Base-by-base conservation (phyloP, 2,113 vertebrate species). In the Elachura formosa region DNA sequence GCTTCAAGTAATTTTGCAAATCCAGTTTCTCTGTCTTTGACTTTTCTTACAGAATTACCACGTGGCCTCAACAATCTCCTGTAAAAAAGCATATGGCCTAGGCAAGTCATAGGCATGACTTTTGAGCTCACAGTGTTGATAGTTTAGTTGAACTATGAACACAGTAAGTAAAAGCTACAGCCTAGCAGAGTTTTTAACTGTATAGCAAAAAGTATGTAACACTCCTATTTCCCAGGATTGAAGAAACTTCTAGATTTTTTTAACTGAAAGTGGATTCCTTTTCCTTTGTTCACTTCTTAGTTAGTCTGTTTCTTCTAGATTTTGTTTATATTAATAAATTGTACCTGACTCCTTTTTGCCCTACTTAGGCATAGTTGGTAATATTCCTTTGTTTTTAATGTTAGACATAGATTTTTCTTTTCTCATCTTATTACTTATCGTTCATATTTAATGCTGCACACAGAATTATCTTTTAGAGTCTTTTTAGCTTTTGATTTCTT, bases 391-490 rank as follows among this genome's bases (percentile, higher is more conserved):
- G 92, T 96, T 97, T 96, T 94, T 94, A 96, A 95, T 95, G 92
- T 97, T 95, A 96, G 94, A 96, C 95, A 97, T 58, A 93, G 83
- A 95, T 97, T 93, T 94, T 95, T 92, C 85, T 96, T 97, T 96
- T 89, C 95, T 96, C 94, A 49, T 91, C 91, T 97, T 97, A 97
- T 97, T 97, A 95, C 89, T 96, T 96, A 96, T 90, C 95, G 87
- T 97, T 96, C 94, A 96, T 94, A 96, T 97, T 97, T 97, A 97
- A 97, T 97, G 95, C 79, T 76, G 92, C 95, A 95, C 88, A 95
- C 76, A 84, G 96, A 96, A 97, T 92, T 96, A 96, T 96, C 90
- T 97, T 96, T 97, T 96, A 97, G 88, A 89, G 84, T 91, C 85
- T 91, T 94, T 96, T 96, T 93, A 92, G 94, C 96, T 97, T 97